Evolutionary conservation across 1,140 invertebrate genomes (phyloP), one percentile per base, ranked within the genome.

Genomic region (Atta cephalotes): DNA sequence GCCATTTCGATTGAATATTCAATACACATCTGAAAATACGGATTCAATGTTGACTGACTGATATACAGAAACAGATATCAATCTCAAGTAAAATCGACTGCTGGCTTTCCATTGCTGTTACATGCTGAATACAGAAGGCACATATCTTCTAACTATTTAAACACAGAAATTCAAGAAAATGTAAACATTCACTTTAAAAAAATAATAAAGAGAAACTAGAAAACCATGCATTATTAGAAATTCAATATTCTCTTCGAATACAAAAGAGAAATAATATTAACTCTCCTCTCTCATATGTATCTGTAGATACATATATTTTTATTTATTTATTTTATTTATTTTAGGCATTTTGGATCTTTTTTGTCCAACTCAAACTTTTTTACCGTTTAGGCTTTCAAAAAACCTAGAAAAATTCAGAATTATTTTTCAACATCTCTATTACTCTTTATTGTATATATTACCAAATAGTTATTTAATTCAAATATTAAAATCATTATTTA

Each of bases 21-120:
- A 66, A 66, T 53, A 65, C 45, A 45, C 77, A 53, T 79, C 45
- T 63, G 18, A 66, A 79, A 79, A 62, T 79, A 56, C n/a, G n/a
- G n/a, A 79, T 79, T 66, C 25, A 65, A 79, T 66, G 77, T 79
- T 28, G 62, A 66, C 66, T 79, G 49, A n/a, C 45, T 45, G 62
- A 79, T 79, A 56, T 79, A n/a, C 18, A 66, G n/a, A 66, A 28
- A 31, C 77, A 62, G 62, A 66, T 66, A 79, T 79, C 62, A 66
- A 66, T 79, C 35, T 18, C 28, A 66, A 18, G 62, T 66, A 66
- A 79, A 79, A 49, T 45, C 18, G 60, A 62, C 56, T 39, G 35
- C 35, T 16, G 16, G 25, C 45, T 79, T 66, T 66, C 49, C 77
- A 53, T 79, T 45, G 25, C 45, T 5, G 77, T 79, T 79, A 66